These are phyloP conservation scores for Metopolophium dirhodum DNA, from an alignment of 1,140 invertebrate species.

Conservation along the genomic window DNA sequence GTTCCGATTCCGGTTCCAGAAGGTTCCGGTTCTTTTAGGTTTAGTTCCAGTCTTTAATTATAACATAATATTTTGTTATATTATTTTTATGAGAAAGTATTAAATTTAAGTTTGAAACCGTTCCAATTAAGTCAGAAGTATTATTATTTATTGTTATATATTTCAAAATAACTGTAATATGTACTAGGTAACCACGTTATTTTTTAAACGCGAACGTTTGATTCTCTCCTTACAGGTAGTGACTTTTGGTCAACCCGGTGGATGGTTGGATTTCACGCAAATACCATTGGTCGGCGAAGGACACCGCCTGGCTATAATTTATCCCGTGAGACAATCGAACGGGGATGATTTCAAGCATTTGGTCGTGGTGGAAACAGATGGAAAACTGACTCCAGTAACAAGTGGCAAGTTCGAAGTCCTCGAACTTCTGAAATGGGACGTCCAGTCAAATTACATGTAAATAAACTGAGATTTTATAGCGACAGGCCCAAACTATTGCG, in stretches of 20 bases:
- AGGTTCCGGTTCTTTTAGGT: too few relatives aligned
- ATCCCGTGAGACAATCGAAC: background rate
- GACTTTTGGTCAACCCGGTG: background rate
- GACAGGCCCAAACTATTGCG: background rate
- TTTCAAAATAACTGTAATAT: background rate
- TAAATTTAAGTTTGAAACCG: too few relatives aligned
- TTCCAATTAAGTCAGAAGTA: too few relatives aligned
- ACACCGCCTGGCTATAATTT: conserved; percentile 21
- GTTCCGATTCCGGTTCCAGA: too few relatives aligned
- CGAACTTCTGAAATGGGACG: conserved; percentile 33
- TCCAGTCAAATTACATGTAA: conserved; percentile 24
- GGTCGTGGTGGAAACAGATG: background rate
- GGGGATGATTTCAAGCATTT: conserved; percentile 17
- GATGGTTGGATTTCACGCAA: conserved; percentile 44
- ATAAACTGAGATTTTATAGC: background rate
- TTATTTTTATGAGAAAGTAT: background rate
- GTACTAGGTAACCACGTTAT: background rate
- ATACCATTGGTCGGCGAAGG: background rate
- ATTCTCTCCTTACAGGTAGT: background rate
- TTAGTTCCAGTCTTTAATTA: too few relatives aligned
- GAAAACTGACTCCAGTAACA: background rate
- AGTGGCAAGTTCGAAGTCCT: conserved; percentile 29
- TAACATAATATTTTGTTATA: too few relatives aligned
- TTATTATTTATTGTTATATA: background rate
- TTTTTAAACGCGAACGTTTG: background rate